Base-by-base conservation (phyloP, 1,140 invertebrate species). In the Drosophila ficusphila region DNA sequence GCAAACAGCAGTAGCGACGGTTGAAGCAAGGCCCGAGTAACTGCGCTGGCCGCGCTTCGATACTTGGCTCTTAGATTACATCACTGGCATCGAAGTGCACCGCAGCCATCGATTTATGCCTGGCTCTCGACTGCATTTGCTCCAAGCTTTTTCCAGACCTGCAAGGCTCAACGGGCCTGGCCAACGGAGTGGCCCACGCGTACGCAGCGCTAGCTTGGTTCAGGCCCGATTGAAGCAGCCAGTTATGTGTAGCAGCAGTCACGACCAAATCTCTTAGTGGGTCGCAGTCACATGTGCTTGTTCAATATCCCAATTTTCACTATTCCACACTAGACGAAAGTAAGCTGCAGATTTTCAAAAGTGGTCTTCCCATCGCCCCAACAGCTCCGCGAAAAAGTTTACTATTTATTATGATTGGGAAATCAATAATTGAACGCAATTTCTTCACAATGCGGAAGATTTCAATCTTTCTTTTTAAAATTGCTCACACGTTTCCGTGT, bases 361-460 rank as follows among this genome's bases (percentile, higher is more conserved):
- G 36, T 18, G 54, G 14, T 27, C 38, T 54, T 39, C 34, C n/a
- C 34, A 52, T 42, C 23, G 25, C 7, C 27, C 34, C 39, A 39
- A 41, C 41, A 76, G 73, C 67, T 78, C 58, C 31, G 57, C 57
- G 9, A 42, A 39, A 23, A 52, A 39, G 27, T 54, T 39, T 76
- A 46, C 78, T 44, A 65, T 71, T 71, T 62, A 69, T 60, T 61
- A 62, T 16, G 58, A 48, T 19, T 39, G 49, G n/a, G n/a, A n/a
- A n/a, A n/a, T n/a, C 68, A 36, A 69, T 44, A 73, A 64, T 70
- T 54, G 52, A 51, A 53, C 42, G 56, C 33, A 48, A 73, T 74
- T 69, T 74, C 52, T 58, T 12, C 67, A 33, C 23, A 65, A 79
- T 75, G 39, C 77, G 71, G 77, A 79, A 79, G 71, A 70, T 48